Evolutionary conservation across 2,888 invertebrate genomes (phyloP).

Genomic region (Xylocampa areola): DNA sequence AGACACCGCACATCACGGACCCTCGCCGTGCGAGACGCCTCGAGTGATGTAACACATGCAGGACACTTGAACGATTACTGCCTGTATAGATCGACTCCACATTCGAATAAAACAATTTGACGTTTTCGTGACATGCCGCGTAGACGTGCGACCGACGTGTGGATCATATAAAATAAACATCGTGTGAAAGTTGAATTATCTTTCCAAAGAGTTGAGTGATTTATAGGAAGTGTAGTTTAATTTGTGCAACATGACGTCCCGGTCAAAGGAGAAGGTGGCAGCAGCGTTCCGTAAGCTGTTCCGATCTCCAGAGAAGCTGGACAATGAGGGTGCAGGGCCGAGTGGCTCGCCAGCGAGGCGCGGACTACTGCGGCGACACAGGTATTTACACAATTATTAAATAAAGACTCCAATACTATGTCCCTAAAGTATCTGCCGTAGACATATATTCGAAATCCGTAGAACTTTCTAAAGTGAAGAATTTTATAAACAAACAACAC

Average conservation of each 20-base stretch:
- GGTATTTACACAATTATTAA: constrained; percentile 71
- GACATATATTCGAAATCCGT: constrained; percentile 5
- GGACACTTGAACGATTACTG: constrained; percentile 52
- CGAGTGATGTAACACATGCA: constrained; percentile 68
- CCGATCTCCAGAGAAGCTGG: constrained; percentile 92
- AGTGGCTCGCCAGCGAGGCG: constrained; percentile 91
- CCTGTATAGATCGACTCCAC: constrained; percentile 53
- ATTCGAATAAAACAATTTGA: constrained; percentile 71
- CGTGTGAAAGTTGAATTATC: constrained; percentile 64
- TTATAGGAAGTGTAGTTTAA: constrained; percentile 66
- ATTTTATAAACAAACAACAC: constrained; percentile 48
- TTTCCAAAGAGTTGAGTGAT: constrained; percentile 69
- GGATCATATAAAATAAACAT: constrained; percentile 61
- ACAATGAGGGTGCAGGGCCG: constrained; percentile 91
- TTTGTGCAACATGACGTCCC: constrained; percentile 91
- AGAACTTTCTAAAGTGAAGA: constrained; percentile 31
- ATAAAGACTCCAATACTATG: too few relatives aligned
- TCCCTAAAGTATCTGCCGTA: neutral
- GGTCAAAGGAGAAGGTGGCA: constrained; percentile 95
- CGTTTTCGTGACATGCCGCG: constrained; percentile 73
- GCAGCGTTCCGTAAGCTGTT: constrained; percentile 95
- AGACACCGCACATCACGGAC: constrained; percentile 64
- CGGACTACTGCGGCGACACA: constrained; percentile 85
- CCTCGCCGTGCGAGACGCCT: constrained; percentile 71
- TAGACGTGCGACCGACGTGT: constrained; percentile 64